Conservation (phyloP, 1,140 invertebrate genomes). For the Papilio helenus region DNA sequence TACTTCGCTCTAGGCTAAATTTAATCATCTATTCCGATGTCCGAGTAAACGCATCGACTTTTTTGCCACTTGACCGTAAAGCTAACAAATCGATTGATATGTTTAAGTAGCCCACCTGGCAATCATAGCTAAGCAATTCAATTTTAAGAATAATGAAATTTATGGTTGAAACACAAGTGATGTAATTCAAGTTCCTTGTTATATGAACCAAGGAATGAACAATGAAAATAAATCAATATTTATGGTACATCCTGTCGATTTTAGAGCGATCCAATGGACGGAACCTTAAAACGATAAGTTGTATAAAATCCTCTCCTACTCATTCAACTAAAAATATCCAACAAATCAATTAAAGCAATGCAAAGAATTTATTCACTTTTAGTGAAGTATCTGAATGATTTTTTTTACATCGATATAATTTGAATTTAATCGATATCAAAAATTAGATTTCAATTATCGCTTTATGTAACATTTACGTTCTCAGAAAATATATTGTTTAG, state of each 20-base stretch:
- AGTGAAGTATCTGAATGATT: constrained; percentile 49
- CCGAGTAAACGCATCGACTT: constrained; percentile 51
- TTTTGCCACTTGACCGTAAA: constrained; percentile 56
- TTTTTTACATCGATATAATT: background rate
- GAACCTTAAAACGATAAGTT: constrained; percentile 5
- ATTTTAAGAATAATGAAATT: background rate
- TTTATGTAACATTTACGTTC: too few relatives aligned
- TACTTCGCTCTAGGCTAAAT: constrained; percentile 4
- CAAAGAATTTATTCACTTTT: constrained; percentile 78
- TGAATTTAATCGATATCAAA: too few relatives aligned
- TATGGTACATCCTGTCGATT: background rate
- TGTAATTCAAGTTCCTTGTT: background rate
- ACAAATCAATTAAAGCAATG: constrained; percentile 79
- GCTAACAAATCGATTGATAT: constrained; percentile 53
- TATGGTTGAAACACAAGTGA: background rate
- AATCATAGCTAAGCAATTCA: background rate
- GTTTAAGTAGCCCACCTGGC: constrained; percentile 1
- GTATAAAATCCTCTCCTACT: constrained; percentile 59
- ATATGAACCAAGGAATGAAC: background rate
- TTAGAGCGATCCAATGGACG: background rate
- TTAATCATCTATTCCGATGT: constrained; percentile 74
- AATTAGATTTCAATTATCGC: too few relatives aligned
- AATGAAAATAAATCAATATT: constrained; percentile 2
- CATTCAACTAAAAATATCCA: constrained; percentile 74
- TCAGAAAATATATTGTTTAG: too few relatives aligned